Evolutionary conservation across 2,888 invertebrate species (phyloP), one percentile per base, ranked within the genome.

Genomic region (Cryptocephalus moraei): DNA sequence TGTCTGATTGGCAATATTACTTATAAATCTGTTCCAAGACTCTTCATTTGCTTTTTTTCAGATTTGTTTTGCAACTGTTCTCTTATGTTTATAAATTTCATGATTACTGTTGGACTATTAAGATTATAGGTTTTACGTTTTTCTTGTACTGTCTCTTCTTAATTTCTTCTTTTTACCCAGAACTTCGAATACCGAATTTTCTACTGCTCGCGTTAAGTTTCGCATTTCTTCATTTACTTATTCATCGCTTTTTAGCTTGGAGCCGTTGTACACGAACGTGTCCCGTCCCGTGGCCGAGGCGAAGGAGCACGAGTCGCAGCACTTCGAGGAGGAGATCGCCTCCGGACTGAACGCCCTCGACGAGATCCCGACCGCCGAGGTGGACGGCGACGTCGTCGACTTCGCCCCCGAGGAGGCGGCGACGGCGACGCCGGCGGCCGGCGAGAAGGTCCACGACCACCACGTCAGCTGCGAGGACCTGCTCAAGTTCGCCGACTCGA

Each of bases 401-500:
- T 60, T 61, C 4, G 50, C 43, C 9, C 11, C 34, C 9, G 52
- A 48, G 41, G 48, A 45, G 12, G 44, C 56, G 41, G 41, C 41
- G 36, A 41, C 39, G 36, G 45, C 45, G 33, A 31, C 50, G n/a
- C 57, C 56, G 38, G 55, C 45, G 10, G 59, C 56, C 8, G 59
- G 58, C 32, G 56, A 59, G 38, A 55, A 56, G 32, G 50, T 58
- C 41, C 57, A 60, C 63, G 76, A 82, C 41, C 91, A 91, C 63
- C 86, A 90, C 58, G 92, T 92, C 1, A 91, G 91, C 42, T 92
- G 91, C 59, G 93, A 93, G 67, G 92, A 93, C 72, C 73, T 93
- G 47, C 69, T 92, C 46, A 91, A 92, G 66, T 93, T 93, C 63
- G 87, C 90, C 0, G 84, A 86, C 65, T 82, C 84, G 56, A 86